Conservation (phyloP, 2,888 invertebrate species). For the Lumbricus terrestris region DNA sequence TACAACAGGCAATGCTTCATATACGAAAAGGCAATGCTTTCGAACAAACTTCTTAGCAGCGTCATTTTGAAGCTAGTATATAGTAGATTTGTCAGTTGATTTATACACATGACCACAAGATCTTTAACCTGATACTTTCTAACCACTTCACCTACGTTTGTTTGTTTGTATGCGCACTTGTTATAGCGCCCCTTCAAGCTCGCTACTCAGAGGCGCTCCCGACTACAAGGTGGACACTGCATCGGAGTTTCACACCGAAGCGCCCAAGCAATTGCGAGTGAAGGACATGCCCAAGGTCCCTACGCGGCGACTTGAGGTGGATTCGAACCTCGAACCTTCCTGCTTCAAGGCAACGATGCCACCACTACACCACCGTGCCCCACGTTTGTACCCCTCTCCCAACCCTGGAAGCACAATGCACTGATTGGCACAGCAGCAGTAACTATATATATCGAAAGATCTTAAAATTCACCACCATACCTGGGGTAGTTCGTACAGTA, state of each 20-base stretch:
- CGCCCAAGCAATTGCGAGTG: too few relatives aligned
- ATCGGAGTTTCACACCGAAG: too few relatives aligned
- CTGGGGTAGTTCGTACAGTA: conserved; percentile 30
- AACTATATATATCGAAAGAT: not conserved
- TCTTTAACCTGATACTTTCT: not conserved
- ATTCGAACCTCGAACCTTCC: too few relatives aligned
- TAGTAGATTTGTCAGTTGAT: not conserved
- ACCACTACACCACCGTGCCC: not conserved
- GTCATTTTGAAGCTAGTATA: not conserved
- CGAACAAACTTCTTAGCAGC: not conserved
- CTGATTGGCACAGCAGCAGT: not conserved
- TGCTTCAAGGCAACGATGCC: too few relatives aligned
- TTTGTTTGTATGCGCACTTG: too few relatives aligned
- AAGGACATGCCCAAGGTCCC: too few relatives aligned
- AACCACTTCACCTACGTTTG: not conserved
- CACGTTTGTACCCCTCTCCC: not conserved
- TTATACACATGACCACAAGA: not conserved
- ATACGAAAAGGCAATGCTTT: not conserved
- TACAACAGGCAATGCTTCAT: too few relatives aligned
- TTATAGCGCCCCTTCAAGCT: too few relatives aligned
- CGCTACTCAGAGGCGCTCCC: too few relatives aligned
- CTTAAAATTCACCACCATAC: not conserved
- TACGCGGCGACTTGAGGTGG: too few relatives aligned
- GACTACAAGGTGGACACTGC: too few relatives aligned
- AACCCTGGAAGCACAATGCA: not conserved